Conservation (phyloP, 92 coral and sea anemone genomes). For the Virgularia gustaviana region DNA sequence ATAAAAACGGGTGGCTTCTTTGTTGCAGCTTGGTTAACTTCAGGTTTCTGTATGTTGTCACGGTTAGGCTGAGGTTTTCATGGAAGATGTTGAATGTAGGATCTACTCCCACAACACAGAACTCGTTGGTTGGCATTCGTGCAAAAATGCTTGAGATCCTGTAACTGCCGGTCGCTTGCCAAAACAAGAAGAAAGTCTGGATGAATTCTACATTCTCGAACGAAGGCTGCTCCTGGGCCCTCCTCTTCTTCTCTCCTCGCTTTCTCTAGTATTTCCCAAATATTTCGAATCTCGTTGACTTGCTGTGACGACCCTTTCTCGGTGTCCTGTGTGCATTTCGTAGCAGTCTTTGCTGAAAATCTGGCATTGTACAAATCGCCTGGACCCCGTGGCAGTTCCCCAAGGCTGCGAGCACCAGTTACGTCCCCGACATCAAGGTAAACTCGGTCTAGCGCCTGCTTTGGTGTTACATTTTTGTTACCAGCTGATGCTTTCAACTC, state of each 20-base stretch:
- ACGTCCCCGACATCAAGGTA: not conserved
- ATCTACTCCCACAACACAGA: slow-evolving; percentile 18
- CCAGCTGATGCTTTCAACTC: not conserved
- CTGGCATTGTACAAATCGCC: slow-evolving; percentile 14
- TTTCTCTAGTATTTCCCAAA: slow-evolving; percentile 1
- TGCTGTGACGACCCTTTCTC: not conserved
- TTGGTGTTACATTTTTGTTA: no score
- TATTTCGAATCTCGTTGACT: not conserved
- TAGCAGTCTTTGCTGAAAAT: slow-evolving; percentile 2
- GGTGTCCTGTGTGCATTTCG: not conserved
- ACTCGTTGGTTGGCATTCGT: slow-evolving; percentile 14
- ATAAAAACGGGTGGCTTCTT: slow-evolving; percentile 1
- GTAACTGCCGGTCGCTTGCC: slow-evolving; percentile 13
- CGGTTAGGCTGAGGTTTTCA: slow-evolving; percentile 7
- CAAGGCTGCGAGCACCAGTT: not conserved
- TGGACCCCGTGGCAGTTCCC: slow-evolving; percentile 21
- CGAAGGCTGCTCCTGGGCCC: not conserved
- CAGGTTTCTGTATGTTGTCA: not conserved
- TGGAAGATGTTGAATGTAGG: not conserved
- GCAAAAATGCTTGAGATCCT: slow-evolving; percentile 20
- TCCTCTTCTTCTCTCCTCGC: slow-evolving; percentile 8
- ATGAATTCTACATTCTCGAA: slow-evolving; percentile 15
- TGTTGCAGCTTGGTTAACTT: slow-evolving; percentile 1
- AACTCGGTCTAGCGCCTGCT: not conserved
- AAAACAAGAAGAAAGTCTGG: slow-evolving; percentile 18